Percentiles rank a stretch among this genome's conserved stretches.
Conservation (phyloP, 2,888 invertebrate genomes). For the Trichogramma dendrolimi region DNA sequence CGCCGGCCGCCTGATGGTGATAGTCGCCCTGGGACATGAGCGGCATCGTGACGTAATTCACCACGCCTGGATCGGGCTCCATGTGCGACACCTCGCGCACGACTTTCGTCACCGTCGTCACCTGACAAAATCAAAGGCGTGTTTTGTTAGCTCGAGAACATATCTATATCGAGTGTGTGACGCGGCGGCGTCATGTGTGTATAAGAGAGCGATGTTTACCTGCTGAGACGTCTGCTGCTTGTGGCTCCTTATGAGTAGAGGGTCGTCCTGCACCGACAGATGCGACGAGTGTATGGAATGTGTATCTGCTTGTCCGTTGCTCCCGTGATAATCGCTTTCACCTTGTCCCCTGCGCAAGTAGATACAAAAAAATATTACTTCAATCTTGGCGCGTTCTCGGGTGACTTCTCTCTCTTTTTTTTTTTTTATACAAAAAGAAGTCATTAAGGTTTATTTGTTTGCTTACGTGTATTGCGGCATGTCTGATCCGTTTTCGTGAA, state of each 20-base stretch:
- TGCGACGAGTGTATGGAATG: constrained; percentile 61
- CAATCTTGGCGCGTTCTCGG: not conserved
- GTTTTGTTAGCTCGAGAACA: constrained; percentile 1
- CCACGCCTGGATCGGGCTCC: constrained; percentile 55
- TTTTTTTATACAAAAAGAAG: constrained; percentile 9
- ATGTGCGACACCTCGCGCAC: constrained; percentile 62
- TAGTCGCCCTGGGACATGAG: constrained; percentile 49
- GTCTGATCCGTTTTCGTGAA: constrained; percentile 62
- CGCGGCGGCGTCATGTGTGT: too few relatives aligned
- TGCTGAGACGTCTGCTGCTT: constrained; percentile 67
- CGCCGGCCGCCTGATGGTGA: constrained; percentile 46
- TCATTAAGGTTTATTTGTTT: not conserved
- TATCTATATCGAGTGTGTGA: too few relatives aligned
- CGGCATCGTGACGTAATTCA: constrained; percentile 50
- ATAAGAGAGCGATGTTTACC: constrained; percentile 42
- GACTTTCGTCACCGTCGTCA: constrained; percentile 68
- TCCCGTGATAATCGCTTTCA: constrained; percentile 56
- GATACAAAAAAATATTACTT: not conserved
- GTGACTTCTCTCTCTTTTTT: not conserved
- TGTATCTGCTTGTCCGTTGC: constrained; percentile 63
- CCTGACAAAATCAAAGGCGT: constrained; percentile 49
- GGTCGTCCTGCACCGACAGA: constrained; percentile 53
- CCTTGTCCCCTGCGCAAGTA: constrained; percentile 50
- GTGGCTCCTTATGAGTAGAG: constrained; percentile 60
- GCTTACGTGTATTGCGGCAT: constrained; percentile 67